These are phyloP conservation scores for Blastomussa wellsi DNA, from an alignment of 92 coral and sea anemone species.

Conservation along the genomic window DNA sequence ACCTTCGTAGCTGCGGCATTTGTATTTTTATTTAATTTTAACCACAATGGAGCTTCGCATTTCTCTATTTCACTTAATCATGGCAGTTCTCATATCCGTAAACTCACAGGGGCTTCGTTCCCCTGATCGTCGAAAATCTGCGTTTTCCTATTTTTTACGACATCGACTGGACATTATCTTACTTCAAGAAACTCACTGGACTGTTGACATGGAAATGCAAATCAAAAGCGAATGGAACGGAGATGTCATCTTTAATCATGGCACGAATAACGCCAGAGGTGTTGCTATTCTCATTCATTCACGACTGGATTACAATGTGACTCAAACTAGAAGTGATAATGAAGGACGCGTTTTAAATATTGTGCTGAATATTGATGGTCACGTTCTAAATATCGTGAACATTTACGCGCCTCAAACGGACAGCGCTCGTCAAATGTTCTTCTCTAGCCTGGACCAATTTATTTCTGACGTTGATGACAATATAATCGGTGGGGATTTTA, in stretches of 20 bases:
- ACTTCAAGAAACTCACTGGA: conserved; percentile 59
- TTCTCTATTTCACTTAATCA: background rate
- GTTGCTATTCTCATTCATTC: background rate
- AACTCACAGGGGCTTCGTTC: conserved; percentile 42
- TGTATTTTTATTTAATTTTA: too few species aligned
- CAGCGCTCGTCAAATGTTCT: background rate
- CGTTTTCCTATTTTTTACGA: conserved; percentile 24
- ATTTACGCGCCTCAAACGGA: background rate
- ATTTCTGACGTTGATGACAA: background rate
- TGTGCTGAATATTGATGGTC: background rate
- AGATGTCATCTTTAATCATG: background rate
- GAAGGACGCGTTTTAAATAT: background rate
- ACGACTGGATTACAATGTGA: background rate
- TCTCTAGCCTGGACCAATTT: background rate
- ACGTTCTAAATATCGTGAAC: background rate
- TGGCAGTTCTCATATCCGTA: background rate
- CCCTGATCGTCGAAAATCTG: conserved; percentile 7
- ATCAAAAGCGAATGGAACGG: conserved; percentile 37
- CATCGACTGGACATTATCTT: conserved; percentile 32
- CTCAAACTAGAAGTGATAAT: background rate
- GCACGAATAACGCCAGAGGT: background rate
- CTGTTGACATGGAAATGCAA: conserved; percentile 7
- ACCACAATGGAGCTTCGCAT: background rate
- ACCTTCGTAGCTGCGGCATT: too few species aligned
- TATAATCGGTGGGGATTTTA: conserved; percentile 8